Evolutionary conservation across 1,140 invertebrate species (phyloP).

Genomic region (Tetramorium alpestre): DNA sequence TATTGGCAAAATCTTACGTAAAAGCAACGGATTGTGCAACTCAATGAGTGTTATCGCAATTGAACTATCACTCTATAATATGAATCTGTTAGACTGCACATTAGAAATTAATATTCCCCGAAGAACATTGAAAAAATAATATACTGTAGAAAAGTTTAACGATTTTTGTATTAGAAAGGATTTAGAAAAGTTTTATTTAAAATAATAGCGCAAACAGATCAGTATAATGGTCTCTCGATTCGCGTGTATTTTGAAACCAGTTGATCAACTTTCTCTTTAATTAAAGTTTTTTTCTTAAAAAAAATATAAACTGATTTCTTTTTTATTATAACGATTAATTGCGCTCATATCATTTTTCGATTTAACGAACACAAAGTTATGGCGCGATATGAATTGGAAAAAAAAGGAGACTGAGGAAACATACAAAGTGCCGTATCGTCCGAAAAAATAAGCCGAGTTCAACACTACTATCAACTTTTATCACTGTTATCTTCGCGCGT

Average conservation of each 20-base stretch:
- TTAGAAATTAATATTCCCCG: not conserved
- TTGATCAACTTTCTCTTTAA: not conserved
- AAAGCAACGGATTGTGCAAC: constrained; percentile 27
- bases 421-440: not conserved
- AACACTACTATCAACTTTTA: constrained; percentile 26
- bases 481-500: constrained; percentile 25
- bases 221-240: not conserved
- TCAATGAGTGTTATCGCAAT: constrained; percentile 18
- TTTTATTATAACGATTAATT: not conserved
- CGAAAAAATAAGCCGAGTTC: not conserved
- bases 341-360: not conserved
- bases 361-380: not conserved
- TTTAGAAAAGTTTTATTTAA: not conserved
- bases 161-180: not conserved
- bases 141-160: not conserved
- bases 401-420: not conserved
- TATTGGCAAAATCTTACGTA: constrained; percentile 29
- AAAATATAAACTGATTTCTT: not conserved
- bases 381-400: not conserved
- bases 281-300: not conserved
- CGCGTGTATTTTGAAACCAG: not conserved
- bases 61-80: not conserved
- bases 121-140: not conserved
- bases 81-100: not conserved
- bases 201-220: not conserved